Conservation (phyloP, 2,888 invertebrate genomes). For the Chesias legatella region DNA sequence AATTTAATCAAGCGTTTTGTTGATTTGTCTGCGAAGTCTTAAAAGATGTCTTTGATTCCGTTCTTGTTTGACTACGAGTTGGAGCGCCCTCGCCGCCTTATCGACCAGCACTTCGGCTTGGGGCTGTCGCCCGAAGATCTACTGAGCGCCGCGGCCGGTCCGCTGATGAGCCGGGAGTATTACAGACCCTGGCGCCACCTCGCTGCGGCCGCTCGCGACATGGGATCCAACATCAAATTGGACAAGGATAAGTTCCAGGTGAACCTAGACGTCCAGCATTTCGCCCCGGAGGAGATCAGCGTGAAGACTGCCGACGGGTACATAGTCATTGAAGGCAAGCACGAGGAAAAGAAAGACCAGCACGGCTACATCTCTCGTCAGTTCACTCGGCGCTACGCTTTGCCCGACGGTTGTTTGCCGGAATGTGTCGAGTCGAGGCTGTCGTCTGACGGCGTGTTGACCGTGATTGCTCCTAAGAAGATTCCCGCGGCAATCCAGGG, state of each 20-base stretch:
- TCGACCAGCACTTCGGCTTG: constrained; percentile 79
- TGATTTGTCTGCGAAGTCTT: too few relatives aligned
- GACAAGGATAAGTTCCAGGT: constrained; percentile 77
- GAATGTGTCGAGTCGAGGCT: constrained; percentile 85
- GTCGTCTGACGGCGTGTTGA: constrained; percentile 88
- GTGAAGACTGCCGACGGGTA: constrained; percentile 87
- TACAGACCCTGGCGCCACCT: constrained; percentile 69
- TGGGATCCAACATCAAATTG: constrained; percentile 75
- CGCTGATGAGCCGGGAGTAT: constrained; percentile 52
- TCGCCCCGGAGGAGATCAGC: constrained; percentile 86
- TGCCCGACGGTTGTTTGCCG: constrained; percentile 86
- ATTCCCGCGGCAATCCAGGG: constrained; percentile 55
- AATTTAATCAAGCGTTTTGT: constrained; percentile 15
- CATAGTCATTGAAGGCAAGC: constrained; percentile 88
- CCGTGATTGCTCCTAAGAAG: constrained; percentile 82
- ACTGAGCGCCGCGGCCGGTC: constrained; percentile 44
- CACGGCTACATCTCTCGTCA: constrained; percentile 88
- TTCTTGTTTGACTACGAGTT: constrained; percentile 61
- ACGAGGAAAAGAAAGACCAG: constrained; percentile 88
- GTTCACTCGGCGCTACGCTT: constrained; percentile 86
- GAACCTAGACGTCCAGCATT: constrained; percentile 88
- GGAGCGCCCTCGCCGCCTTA: constrained; percentile 62
- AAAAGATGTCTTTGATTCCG: constrained; percentile 73
- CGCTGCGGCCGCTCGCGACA: constrained; percentile 68
- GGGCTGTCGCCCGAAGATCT: constrained; percentile 73